These are phyloP conservation scores for Python bivittatus DNA, from an alignment of 2,113 vertebrate species.

Conservation along the genomic window DNA sequence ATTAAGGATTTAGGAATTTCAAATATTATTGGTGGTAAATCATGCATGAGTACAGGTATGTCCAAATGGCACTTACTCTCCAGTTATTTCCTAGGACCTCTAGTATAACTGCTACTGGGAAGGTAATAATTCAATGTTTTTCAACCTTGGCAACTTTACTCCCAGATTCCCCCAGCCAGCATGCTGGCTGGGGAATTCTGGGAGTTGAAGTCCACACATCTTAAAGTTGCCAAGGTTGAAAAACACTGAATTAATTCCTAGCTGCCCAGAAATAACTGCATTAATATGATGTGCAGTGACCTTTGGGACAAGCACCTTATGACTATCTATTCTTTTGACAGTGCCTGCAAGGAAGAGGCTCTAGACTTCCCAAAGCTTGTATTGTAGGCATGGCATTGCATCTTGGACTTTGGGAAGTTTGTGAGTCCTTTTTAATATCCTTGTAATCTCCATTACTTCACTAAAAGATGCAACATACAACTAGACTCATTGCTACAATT, in stretches of 20 bases:
- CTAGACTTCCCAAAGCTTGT: background rate
- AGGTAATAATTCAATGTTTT: conserved; percentile 1
- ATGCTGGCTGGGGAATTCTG: background rate
- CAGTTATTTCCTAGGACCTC: background rate
- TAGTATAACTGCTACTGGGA: background rate
- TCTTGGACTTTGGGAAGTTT: background rate
- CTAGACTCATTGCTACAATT: background rate
- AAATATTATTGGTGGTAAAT: background rate
- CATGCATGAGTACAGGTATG: background rate
- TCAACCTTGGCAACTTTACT: background rate
- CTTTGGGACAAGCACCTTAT: background rate
- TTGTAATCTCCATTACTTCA: background rate
- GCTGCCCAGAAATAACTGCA: conserved; percentile 14
- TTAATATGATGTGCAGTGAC: conserved; percentile 23
- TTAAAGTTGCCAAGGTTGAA: background rate
- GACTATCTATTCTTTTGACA: background rate
- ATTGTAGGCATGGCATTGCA: background rate
- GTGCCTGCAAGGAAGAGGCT: background rate
- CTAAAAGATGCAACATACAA: background rate
- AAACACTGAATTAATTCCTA: background rate
- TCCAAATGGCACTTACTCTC: background rate
- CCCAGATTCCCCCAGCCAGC: background rate
- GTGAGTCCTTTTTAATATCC: background rate
- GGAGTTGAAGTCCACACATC: background rate
- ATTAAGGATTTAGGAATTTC: background rate